Evolutionary conservation across 2,888 invertebrate genomes (phyloP).

Genomic region (Pherbina coryleti): DNA sequence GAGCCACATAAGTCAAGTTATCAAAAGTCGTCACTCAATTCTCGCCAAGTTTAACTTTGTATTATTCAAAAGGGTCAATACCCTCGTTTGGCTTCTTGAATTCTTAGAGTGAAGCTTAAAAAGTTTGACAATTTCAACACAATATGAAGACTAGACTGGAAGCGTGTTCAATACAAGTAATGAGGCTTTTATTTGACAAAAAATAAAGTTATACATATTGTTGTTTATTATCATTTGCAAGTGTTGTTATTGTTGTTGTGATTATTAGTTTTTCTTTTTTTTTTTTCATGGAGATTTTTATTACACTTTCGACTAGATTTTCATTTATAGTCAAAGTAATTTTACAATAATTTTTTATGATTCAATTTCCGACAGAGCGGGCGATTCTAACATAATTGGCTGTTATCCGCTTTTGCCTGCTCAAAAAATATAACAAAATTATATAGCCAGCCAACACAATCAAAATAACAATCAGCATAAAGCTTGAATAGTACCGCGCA

Average conservation of each 20-base stretch:
- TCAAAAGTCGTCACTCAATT: too few species aligned
- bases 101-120: too few species aligned
- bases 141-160: too few species aligned
- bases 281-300: neutral
- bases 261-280: neutral
- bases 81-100: too few species aligned
- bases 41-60: too few species aligned
- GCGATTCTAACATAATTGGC: slow-evolving; percentile 35
- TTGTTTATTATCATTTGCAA: neutral
- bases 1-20: too few species aligned
- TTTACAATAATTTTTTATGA: slow-evolving; percentile 44
- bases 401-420: neutral
- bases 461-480: slow-evolving; percentile 36
- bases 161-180: too few species aligned
- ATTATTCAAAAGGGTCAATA: too few species aligned
- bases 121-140: too few species aligned
- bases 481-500: neutral
- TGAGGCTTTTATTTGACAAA: too few species aligned
- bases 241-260: slow-evolving; percentile 1
- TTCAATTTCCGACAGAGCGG: slow-evolving; percentile 34
- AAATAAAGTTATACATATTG: too few species aligned
- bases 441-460: slow-evolving; percentile 6
- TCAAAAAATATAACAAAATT: neutral
- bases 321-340: slow-evolving; percentile 39
- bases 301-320: slow-evolving; percentile 36